phyloP scores from a whole-genome alignment of 2,113 vertebrate species.

The Scomber japonicus region DNA sequence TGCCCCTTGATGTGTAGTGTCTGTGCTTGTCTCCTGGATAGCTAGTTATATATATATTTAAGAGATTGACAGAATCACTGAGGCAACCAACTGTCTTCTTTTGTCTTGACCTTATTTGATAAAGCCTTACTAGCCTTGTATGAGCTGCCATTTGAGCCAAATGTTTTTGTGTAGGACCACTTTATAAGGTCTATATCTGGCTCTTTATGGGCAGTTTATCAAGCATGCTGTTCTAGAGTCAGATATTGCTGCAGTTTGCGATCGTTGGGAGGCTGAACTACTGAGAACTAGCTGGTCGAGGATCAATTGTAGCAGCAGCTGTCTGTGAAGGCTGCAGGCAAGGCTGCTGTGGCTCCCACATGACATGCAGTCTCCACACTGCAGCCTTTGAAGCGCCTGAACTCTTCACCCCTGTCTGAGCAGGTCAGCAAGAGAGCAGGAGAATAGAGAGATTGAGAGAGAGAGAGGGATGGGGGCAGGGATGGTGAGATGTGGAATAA shows the following conservation, averaged over 20 bases:
- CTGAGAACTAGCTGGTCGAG: constrained; percentile 69
- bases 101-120: constrained; percentile 45
- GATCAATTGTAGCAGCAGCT: constrained; percentile 81
- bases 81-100: constrained; percentile 30
- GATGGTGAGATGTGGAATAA: constrained; percentile 72
- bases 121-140: constrained; percentile 25
- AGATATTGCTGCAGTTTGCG: constrained; percentile 51
- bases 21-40: constrained; percentile 24
- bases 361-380: constrained; percentile 83
- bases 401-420: constrained; percentile 85
- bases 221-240: constrained; percentile 54
- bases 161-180: constrained; percentile 48
- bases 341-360: constrained; percentile 82
- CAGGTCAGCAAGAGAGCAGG: constrained; percentile 80
- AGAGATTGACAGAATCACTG: constrained; percentile 24
- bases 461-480: constrained; percentile 66
- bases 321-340: constrained; percentile 81
- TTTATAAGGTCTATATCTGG: constrained; percentile 34
- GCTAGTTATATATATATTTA: constrained; percentile 8
- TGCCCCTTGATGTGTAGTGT: background rate
- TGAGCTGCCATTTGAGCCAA: constrained; percentile 27
- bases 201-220: constrained; percentile 59
- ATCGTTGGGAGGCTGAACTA: constrained; percentile 59
- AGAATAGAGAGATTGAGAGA: constrained; percentile 78
- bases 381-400: constrained; percentile 84